phyloP scores from a whole-genome alignment of 2,797 vertebrate species.

The Platalea minor region DNA sequence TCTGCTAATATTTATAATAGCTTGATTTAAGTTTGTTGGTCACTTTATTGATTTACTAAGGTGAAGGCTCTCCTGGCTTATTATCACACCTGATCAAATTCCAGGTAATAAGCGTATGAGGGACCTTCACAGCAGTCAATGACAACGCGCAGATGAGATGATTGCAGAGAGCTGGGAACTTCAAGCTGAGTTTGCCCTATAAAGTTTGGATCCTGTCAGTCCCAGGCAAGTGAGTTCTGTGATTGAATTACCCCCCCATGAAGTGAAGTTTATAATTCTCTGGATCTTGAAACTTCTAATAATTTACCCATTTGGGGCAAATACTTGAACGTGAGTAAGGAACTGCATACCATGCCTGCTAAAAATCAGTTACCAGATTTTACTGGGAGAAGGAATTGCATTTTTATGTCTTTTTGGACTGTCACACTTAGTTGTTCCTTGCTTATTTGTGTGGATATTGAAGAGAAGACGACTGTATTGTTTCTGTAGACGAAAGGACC shows the following conservation, averaged over 20 bases:
- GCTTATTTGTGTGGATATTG: neutral
- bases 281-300: neutral
- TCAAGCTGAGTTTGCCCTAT: neutral
- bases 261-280: neutral
- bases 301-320: neutral
- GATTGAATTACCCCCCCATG: neutral
- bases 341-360: neutral
- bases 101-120: neutral
- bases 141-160: neutral
- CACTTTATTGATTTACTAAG: neutral
- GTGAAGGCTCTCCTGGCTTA: neutral
- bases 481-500: neutral
- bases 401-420: neutral
- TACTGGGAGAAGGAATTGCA: neutral
- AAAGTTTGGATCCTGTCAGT: neutral
- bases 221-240: neutral
- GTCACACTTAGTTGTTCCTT: fast-evolving
- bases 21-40: neutral
- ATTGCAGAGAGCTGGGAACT: neutral
- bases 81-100: neutral
- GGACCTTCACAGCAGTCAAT: neutral
- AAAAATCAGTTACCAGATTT: neutral
- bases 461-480: neutral
- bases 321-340: neutral
- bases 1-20: neutral